Percentiles rank a stretch among this genome's conserved stretches.
Evolutionary conservation across 2,888 invertebrate species (phyloP).

Genomic region (Tinea pellionella): DNA sequence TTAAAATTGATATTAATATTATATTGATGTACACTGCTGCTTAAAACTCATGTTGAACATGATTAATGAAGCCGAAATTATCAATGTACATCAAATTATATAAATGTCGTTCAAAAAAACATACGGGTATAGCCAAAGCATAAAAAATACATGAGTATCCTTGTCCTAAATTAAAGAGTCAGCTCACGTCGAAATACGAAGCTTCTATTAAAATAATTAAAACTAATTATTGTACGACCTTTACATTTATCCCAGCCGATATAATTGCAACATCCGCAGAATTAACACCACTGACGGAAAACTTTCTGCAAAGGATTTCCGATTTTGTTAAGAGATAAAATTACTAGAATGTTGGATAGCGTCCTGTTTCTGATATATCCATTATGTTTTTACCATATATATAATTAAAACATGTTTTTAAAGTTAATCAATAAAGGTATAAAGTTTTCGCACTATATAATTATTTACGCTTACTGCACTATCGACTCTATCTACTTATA

Average conservation of each 20-base stretch:
- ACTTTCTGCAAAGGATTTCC: conserved; percentile 5
- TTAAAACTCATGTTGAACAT: background rate
- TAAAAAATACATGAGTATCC: background rate
- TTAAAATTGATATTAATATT: background rate
- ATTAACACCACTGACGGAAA: background rate
- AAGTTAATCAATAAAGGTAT: too few relatives aligned
- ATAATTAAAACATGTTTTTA: too few relatives aligned
- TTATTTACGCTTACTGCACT: too few relatives aligned
- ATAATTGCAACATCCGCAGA: conserved; percentile 6
- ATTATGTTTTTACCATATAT: too few relatives aligned
- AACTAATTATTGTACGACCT: conserved; percentile 2
- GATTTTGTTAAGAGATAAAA: background rate
- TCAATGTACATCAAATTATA: too few relatives aligned
- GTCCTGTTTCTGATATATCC: too few relatives aligned
- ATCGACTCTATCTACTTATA: too few relatives aligned
- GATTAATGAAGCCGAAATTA: too few relatives aligned
- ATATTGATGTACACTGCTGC: background rate
- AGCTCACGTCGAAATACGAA: background rate
- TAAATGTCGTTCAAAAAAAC: too few relatives aligned
- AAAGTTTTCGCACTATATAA: too few relatives aligned
- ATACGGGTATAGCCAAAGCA: background rate
- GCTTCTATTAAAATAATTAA: conserved; percentile 7
- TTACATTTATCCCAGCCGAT: background rate
- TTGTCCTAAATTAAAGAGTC: conserved; percentile 2
- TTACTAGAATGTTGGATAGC: background rate